Base-by-base conservation (phyloP, 2,888 invertebrate species). In the Cryptocephalus primarius region DNA sequence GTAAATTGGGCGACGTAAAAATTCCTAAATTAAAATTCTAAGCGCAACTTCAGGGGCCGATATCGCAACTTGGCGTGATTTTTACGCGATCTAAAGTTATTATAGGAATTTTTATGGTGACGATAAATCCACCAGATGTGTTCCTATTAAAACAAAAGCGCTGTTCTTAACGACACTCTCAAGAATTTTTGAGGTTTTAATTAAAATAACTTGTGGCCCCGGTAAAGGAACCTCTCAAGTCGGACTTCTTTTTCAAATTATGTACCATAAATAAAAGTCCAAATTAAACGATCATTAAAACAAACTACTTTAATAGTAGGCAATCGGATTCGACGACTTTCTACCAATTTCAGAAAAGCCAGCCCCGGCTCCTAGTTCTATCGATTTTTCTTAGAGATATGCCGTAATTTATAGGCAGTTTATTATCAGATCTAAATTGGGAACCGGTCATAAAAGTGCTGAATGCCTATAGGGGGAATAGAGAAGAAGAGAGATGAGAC, bases 361-460 rank as follows among this genome's bases (percentile, higher is more conserved):
- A 38, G 36, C 39, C 40, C 33, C 36, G 12, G 12, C 36, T 36
- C 12, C 12, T 36, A 2, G 42, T 40, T 46, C 43, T 40, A 53
- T 53, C 48, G 51, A 53, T 51, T 51, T 51, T 49, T 48, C 42
- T 45, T 46, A 43, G 49, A 50, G 50, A 54, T 54, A 47, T 44
- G 39, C 32, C 13, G 47, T 50, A 54, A 53, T 55, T 51, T 55
- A 55, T 55, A 44, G 53, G 51, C 33, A 12, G 50, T 51, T 51
- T 55, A 51, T 55, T 55, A 55, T 54, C 51, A 42, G 49, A 48
- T 47, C 51, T 47, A 22, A 51, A 53, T 55, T 53, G 53, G 47
- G 48, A 55, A 48, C 34, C 44, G 52, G 51, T 48, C 53, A 51
- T 55, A 55, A 54, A 55, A 55, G 47, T 55, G 48, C 40, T 43